Conservation (phyloP, 1,140 invertebrate species). For the Dendroctonus valens region DNA sequence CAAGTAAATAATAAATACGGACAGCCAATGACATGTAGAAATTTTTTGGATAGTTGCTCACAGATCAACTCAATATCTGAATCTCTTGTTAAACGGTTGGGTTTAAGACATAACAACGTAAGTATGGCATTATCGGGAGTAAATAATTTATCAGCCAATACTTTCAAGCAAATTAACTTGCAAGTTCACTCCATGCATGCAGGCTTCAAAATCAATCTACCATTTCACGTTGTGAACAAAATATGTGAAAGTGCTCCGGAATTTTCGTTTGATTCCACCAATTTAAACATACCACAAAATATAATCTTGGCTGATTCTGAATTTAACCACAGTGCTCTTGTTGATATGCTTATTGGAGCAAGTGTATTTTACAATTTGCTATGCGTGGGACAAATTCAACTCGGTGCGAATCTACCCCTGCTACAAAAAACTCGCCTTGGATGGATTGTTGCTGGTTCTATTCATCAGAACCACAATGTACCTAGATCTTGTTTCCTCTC, state of each 20-base stretch:
- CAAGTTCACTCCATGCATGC: background rate
- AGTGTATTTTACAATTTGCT: background rate
- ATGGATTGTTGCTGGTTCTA: background rate
- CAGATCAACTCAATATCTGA: background rate
- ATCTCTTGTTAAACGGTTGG: background rate
- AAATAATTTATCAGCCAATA: too few species aligned
- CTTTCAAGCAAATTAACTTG: too few species aligned
- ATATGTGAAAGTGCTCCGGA: too few species aligned
- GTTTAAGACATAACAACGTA: constrained; percentile 14
- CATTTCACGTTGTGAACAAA: too few species aligned
- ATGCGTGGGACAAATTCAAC: background rate
- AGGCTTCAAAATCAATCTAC: background rate
- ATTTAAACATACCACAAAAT: background rate
- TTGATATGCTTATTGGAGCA: background rate
- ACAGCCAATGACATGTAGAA: background rate
- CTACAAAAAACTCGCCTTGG: background rate
- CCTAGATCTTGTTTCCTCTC: background rate
- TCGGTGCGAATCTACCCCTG: background rate
- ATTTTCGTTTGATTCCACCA: too few species aligned
- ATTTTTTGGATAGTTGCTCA: background rate
- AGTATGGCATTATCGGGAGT: too few species aligned
- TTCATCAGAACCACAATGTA: background rate
- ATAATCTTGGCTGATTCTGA: background rate
- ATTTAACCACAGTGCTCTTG: background rate
- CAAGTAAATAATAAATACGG: background rate